Evolutionary conservation across 2,113 vertebrate species (phyloP), one percentile per base, ranked within the genome.

Genomic region (Globicephala melas): DNA sequence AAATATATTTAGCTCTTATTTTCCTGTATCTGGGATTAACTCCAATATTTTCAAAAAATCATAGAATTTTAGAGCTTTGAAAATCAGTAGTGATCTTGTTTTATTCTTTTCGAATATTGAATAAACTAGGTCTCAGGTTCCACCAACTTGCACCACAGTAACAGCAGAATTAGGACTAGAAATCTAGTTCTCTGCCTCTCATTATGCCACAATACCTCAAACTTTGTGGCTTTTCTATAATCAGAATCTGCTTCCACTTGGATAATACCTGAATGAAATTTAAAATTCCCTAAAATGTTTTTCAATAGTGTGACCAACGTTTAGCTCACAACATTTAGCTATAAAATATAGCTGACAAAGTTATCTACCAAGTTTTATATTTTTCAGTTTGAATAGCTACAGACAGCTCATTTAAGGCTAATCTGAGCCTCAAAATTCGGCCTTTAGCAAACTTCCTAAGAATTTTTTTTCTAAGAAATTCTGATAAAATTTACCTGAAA

Each of bases 321-420:
- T 71, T 86, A 84, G 44, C 62, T 94, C 15, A 91, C 25, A 95
- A 96, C 33, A 77, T 55, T 55, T 80, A 36, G 50, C 50, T 80
- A 25, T 55, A 80, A 80, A 55, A 36, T 94, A 38, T 67, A 87
- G 41, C 11, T 79, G 41, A 60, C 67, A 92, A 15, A 96, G 31
- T 96, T 89, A 53, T 71, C 25, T 89, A 81, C 50, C 86, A 74
- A 77, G 20, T 74, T 91, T 81, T 91, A 36, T 83, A 41, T 85
- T 80, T 97, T 97, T 84, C 41, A 80, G 9, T 86, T 87, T 97
- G 58, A 97, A 62, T 74, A 84, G 36, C 60, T 96, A 44, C 38
- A 65, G 63, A 87, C 44, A 94, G 63, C 23, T 87, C 18, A 53
- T 79, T 77, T 85, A 84, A 95, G 6, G 33, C 68, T 91, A 93